Evolutionary conservation across 2,888 invertebrate genomes (phyloP).

Genomic region (Xestia c-nigrum): DNA sequence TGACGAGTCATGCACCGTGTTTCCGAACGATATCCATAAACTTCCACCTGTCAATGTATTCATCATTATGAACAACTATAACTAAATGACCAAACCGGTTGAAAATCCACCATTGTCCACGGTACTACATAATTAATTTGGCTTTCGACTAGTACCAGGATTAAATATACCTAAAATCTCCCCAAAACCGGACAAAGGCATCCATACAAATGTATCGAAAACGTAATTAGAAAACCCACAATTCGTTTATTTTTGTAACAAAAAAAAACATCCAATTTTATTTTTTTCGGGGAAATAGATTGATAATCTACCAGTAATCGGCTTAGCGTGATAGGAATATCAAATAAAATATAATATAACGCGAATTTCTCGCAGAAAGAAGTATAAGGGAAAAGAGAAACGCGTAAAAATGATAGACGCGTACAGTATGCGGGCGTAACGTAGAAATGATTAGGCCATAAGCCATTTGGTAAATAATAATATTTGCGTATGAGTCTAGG

Average conservation of each 20-base stretch:
- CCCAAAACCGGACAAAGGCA: neutral
- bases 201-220: constrained; percentile 4
- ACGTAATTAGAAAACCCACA: constrained; percentile 10
- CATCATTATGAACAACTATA: too few species aligned
- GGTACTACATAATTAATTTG: neutral
- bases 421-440: constrained; percentile 35
- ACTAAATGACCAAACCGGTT: too few species aligned
- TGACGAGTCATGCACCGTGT: too few species aligned
- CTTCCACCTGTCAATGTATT: too few species aligned
- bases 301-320: constrained; percentile 55
- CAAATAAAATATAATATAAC: constrained; percentile 48
- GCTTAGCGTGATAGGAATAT: constrained; percentile 53
- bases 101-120: neutral
- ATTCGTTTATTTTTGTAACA: neutral
- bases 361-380: constrained; percentile 4
- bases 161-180: neutral
- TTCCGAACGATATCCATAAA: too few species aligned
- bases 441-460: constrained; percentile 34
- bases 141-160: neutral
- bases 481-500: constrained; percentile 19
- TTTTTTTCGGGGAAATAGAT: constrained; percentile 29
- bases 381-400: constrained; percentile 23
- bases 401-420: constrained; percentile 39
- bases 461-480: constrained; percentile 45
- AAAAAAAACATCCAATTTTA: constrained; percentile 15